Base-by-base conservation (phyloP, 1,140 invertebrate genomes). In the Epicauta chinensis region DNA sequence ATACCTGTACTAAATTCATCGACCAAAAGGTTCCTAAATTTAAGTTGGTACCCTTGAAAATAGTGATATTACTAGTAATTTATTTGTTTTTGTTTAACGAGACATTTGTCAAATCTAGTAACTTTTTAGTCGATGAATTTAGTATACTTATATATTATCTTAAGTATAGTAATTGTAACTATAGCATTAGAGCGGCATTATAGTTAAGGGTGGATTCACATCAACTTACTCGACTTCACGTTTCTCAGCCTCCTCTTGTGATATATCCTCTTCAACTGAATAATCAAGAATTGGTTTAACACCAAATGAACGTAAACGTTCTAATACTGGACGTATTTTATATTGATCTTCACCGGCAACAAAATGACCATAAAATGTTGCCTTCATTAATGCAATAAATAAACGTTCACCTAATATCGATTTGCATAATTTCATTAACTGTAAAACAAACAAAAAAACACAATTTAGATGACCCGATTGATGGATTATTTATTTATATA, bases 231-330 rank as follows among this genome's bases (percentile, higher is more conserved):
- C 83, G 71, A 95, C 83, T 84, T 97, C 93, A 56, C 87, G 80
- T 68, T 91, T 84, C 67, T 89, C 86, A 1, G 93, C 69, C 45
- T 71, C 67, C 47, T 71, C 67, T 52, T 91, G 82, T n/a, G 84
- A 82, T 58, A 99, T 76, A 71, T 99, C 97, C 68, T 97, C 92
- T 73, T 99, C 97, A 6, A 96, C 96, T 48, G 93, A 97, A 75
- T 99, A 99, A 73, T 99, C 96, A 17, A 98, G 82, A 69, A 99
- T 98, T 1, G 95, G 91, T 73, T 99, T 98, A 3, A 98, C 96
- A 13, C 97, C 97, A 74, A 97, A 99, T 36, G 89, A 87, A 29
- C 86, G 79, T 58, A 98, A 77, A 65, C 90, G 80, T 62, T 90
- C 82, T 32, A 93, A 76, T 36, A 83, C 82, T 9, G 94, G 93